A percentile compares a stretch with the other conserved stretches of the same genome.
phyloP scores from a whole-genome alignment of 2,113 vertebrate species.

The Dendropsophus ebraccatus region DNA sequence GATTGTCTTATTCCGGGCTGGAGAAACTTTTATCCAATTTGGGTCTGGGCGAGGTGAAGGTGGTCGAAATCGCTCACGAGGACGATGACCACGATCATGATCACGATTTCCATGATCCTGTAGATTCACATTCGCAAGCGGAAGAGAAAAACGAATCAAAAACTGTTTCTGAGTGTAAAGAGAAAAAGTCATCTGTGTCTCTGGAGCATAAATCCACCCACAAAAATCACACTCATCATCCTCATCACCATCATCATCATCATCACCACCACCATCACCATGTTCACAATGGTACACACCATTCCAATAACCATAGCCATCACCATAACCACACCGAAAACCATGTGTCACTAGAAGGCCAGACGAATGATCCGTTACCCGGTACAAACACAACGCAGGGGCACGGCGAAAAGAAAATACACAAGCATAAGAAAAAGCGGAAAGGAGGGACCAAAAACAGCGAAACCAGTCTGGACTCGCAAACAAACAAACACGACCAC shows the following conservation, averaged over 20 bases:
- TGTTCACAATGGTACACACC: conserved; percentile 66
- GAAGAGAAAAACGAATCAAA: conserved; percentile 72
- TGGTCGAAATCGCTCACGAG: conserved; percentile 87
- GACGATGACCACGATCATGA: conserved; percentile 92
- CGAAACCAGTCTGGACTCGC: conserved; percentile 71
- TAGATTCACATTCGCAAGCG: conserved; percentile 65
- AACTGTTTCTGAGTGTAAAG: conserved; percentile 63
- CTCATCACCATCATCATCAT: conserved; percentile 59
- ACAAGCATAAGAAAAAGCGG: conserved; percentile 73
- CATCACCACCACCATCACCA: conserved; percentile 69
- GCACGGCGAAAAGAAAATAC: conserved; percentile 68
- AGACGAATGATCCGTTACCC: conserved; percentile 68
- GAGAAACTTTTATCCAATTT: conserved; percentile 90
- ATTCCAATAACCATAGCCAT: not conserved
- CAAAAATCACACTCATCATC: conserved; percentile 65
- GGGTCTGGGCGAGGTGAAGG: conserved; percentile 89
- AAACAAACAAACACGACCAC: conserved; percentile 68
- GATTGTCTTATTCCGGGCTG: conserved; percentile 87
- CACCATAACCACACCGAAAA: conserved; percentile 1
- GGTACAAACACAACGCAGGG: conserved; percentile 77
- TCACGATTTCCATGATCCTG: conserved; percentile 77
- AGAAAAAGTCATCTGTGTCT: conserved; percentile 59
- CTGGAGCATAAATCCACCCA: conserved; percentile 65
- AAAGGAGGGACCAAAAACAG: conserved; percentile 72
- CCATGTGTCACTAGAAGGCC: conserved; percentile 66